Base-by-base conservation (phyloP, 2,888 invertebrate species). In the Noctuana brunneofusca region DNA sequence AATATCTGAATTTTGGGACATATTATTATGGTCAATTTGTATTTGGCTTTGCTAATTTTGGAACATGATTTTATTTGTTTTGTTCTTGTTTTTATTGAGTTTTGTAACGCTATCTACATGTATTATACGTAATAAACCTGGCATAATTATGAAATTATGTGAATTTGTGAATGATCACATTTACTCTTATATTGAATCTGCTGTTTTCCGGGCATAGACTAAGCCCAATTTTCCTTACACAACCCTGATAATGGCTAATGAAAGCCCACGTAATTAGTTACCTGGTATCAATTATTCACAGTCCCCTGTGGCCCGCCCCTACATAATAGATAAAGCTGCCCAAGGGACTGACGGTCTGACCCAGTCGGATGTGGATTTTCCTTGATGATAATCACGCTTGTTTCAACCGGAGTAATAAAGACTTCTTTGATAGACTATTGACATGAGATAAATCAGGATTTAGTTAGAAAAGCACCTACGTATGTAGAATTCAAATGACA, bases 201-300 rank as follows among this genome's bases (percentile, higher is more conserved):
- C 16, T 43, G 43, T 11, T 43, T 43, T 18, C 18, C 18, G 18
- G 2, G 11, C 43, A 18, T 8, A 43, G 18, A 52, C 32, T 11
- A 22, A 43, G 53, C 24, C 48, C 55, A 50, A 62, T 56, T 62
- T 56, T 50, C 55, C 55, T 32, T 35, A 54, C 38, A 62, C 46
- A 43, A 65, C 35, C 59, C 53, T 55, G 65, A 63, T 66, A 69
- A 69, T 57, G 55, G 60, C 65, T 68, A 71, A 72, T 71, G 69
- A 70, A 69, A 67, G 68, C 60, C 49, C 53, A 69, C 58, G 57
- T 79, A 81, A 84, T 84, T 83, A 83, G 81, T 78, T 76, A 75
- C 75, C 70, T 71, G 75, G 71, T 76, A 79, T 84, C 79, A 80
- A 84, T 84, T 84, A 84, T 84, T 81, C 81, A 83, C 75, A 69